These are phyloP conservation scores for Anguilla marmorata DNA, from an alignment of 2,797 vertebrate genomes.

Conservation along the genomic window DNA sequence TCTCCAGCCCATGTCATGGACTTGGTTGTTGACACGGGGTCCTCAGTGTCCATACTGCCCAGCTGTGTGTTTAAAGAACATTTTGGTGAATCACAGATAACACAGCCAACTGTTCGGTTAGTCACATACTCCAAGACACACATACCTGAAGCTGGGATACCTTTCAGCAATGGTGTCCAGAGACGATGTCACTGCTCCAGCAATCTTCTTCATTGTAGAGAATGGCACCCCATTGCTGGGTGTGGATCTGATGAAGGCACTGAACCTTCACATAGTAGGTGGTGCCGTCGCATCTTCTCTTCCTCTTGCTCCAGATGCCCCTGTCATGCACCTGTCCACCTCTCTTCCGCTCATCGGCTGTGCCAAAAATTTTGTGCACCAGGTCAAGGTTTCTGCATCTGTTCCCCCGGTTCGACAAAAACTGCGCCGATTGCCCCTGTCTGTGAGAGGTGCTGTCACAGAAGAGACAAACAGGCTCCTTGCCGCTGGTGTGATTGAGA, in stretches of 20 bases:
- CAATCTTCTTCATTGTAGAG: not conserved
- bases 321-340: too few species aligned
- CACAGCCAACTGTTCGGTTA: constrained; percentile 19
- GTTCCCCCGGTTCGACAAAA: constrained; percentile 26
- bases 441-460: constrained; percentile 33
- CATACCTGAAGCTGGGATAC: constrained; percentile 17
- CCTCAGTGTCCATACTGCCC: not conserved
- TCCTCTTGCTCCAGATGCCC: too few species aligned
- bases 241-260: constrained; percentile 27
- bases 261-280: constrained; percentile 19
- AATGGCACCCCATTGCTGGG: constrained; percentile 14
- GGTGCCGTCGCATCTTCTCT: not conserved
- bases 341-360: not conserved
- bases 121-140: constrained; percentile 31
- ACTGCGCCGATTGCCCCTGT: constrained; percentile 26
- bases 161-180: not conserved
- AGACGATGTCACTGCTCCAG: not conserved
- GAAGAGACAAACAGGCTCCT: constrained; percentile 21
- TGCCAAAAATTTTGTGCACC: constrained; percentile 16
- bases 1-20: not conserved
- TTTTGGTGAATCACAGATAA: too few species aligned
- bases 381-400: constrained; percentile 20
- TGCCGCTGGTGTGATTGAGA: constrained; percentile 27
- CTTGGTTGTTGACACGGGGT: not conserved
- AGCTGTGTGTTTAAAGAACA: too few species aligned